These are phyloP conservation scores for Onthophagus taurus DNA, from an alignment of 1,140 invertebrate genomes.

Conservation along the genomic window DNA sequence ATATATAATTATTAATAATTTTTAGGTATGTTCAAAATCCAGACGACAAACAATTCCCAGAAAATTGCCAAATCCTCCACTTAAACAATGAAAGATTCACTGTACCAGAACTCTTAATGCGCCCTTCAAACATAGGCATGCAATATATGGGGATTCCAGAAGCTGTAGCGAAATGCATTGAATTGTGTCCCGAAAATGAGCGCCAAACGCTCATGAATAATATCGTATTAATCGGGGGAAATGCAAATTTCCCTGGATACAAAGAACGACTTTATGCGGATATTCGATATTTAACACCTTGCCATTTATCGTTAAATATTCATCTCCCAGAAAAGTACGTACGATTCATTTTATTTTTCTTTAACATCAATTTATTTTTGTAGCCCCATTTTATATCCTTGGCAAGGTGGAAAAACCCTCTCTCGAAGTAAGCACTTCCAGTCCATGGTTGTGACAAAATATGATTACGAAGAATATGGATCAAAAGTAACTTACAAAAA, in stretches of 20 bases:
- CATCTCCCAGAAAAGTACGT: conserved; percentile 55
- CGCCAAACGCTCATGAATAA: conserved; percentile 78
- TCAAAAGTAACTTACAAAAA: conserved; percentile 28
- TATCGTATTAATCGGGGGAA: conserved; percentile 89
- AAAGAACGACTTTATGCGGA: conserved; percentile 71
- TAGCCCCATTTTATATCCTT: conserved; percentile 74
- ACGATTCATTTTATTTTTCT: conserved; percentile 7
- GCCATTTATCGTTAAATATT: conserved; percentile 65
- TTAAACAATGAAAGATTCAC: conserved; percentile 89
- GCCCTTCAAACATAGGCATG: conserved; percentile 92
- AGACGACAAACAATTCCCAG: conserved; percentile 43
- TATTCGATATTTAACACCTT: conserved; percentile 65
- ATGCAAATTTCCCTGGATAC: conserved; percentile 74
- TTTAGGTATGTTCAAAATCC: conserved; percentile 28
- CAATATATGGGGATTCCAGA: conserved; percentile 91
- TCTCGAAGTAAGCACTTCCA: conserved; percentile 65
- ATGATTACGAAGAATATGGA: conserved; percentile 85
- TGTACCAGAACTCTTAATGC: conserved; percentile 91
- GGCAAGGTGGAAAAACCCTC: conserved; percentile 75
- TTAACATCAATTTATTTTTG: conserved; percentile 25
- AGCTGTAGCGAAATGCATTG: conserved; percentile 68
- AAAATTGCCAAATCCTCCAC: conserved; percentile 69
- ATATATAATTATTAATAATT: neutral
- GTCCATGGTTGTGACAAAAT: conserved; percentile 63
- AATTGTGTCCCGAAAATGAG: conserved; percentile 63